Conservation (phyloP, 2,888 invertebrate genomes). For the Torymus texanus region DNA sequence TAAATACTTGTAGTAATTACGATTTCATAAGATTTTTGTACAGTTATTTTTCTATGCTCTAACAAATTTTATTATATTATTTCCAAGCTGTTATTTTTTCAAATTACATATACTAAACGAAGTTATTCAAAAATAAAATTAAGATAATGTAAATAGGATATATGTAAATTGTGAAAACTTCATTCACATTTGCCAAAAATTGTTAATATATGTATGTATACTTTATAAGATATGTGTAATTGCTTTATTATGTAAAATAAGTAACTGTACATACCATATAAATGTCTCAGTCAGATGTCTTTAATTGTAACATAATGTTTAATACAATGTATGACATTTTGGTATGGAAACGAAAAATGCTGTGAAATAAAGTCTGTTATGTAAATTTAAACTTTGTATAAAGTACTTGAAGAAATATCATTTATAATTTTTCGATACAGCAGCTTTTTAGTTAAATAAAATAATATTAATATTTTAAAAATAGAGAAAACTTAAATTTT, state of each 20-base stretch:
- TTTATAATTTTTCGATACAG: no score
- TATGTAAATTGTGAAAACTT: slow-evolving; percentile 52
- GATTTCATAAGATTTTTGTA: slow-evolving; percentile 53
- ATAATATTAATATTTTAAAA: no score
- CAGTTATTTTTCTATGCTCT: slow-evolving; percentile 54
- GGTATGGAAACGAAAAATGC: slow-evolving; percentile 55
- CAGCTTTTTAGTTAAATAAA: no score
- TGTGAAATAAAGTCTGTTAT: slow-evolving; percentile 60
- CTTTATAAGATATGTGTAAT: slow-evolving; percentile 35
- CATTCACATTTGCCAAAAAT: slow-evolving; percentile 56
- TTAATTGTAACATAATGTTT: slow-evolving; percentile 54
- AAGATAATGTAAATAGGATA: slow-evolving; percentile 45
- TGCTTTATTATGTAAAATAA: slow-evolving; percentile 55
- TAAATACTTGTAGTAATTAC: slow-evolving; percentile 54
- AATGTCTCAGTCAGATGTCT: slow-evolving; percentile 52
- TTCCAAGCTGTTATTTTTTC: slow-evolving; percentile 41
- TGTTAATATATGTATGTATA: slow-evolving; percentile 55
- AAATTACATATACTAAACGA: slow-evolving; percentile 28
- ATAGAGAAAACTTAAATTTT: no score
- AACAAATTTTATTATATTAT: slow-evolving; percentile 33
- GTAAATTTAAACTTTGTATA: slow-evolving; percentile 41
- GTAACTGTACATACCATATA: slow-evolving; percentile 55
- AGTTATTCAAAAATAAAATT: slow-evolving; percentile 35
- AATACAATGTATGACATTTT: slow-evolving; percentile 56
- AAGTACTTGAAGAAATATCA: no score